Evolutionary conservation across 2,888 invertebrate genomes (phyloP), one percentile per base, ranked within the genome.

Genomic region (Punctoribates punctum): DNA sequence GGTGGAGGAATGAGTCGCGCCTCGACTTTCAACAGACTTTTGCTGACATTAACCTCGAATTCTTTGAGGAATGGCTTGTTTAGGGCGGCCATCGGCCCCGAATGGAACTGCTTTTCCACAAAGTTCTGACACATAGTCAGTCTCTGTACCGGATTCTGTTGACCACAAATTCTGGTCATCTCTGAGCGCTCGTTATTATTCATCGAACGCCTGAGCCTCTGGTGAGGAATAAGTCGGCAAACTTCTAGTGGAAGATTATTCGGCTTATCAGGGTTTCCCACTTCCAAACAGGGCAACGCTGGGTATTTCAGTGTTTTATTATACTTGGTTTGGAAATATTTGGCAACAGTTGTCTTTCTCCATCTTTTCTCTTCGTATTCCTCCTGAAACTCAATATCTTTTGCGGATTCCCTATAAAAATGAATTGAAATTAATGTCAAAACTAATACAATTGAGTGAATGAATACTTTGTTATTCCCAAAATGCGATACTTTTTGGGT

Each of bases 171-270:
- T 25, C 73, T 75, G 1, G 79, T 79, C 78, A 79, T 79, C 65
- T 79, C 76, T 2, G 79, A 75, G 51, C 54, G 77, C 23, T 79
- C 79, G 20, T 48, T 65, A 1, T 78, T 77, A 34, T 75, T 77
- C n/a, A 79, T 20, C 60, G 78, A 78, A 57, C 76, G 77, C 48
- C 77, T 78, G 42, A 75, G 76, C 15, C 78, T 78, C 27, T 79
- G 79, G 11, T 77, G 77, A 62, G 77, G 74, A 25, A 77, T 51
- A 20, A 79, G 60, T 1, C 78, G 73, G 57, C 79, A 79, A 1
- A 79, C 76, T 70, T 79, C 79, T 57, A 79, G 65, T 9, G 79
- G 79, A 0, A 79, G 54, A n/a, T 77, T 77, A 1, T 76, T 65
- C 38, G 54, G 60, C 34, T 78, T 78, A 11, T 60, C 25, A 17